phyloP scores from a whole-genome alignment of 2,888 invertebrate species.

The Lagria hirta region DNA sequence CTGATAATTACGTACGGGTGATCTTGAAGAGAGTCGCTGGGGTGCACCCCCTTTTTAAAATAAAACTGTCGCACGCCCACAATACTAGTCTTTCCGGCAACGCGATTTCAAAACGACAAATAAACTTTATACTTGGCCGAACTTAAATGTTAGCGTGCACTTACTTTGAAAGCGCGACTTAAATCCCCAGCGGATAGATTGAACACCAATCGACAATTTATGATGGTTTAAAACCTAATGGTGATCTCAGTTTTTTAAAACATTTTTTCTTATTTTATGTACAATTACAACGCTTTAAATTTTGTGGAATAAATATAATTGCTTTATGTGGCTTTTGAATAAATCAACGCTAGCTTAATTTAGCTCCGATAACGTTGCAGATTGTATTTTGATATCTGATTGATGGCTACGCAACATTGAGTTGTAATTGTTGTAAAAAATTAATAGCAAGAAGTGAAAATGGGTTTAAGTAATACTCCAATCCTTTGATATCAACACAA shows the following conservation, averaged over 20 bases:
- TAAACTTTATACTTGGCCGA: conserved; percentile 52
- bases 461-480: no score
- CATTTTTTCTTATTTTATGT: no score
- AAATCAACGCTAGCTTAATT: no score
- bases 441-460: no score
- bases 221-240: conserved; percentile 52
- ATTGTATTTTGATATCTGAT: no score
- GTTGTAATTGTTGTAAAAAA: no score
- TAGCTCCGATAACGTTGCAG: no score
- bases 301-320: no score
- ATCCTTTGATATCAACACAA: no score
- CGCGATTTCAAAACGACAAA: conserved; percentile 49
- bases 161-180: conserved; percentile 48
- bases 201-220: conserved; percentile 52
- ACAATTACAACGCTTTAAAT: no score
- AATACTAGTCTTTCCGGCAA: conserved; percentile 45
- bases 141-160: conserved; percentile 49
- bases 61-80: conserved; percentile 54
- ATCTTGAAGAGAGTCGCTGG: conserved; percentile 52
- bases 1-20: conserved; percentile 56
- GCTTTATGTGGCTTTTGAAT: no score
- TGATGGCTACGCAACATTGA: no score
- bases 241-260: conserved; percentile 45
- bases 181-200: conserved; percentile 46
- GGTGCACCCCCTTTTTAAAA: conserved; percentile 47